Evolutionary conservation across 2,113 vertebrate species (phyloP).

Genomic region (Corythoichthys haematopterus): DNA sequence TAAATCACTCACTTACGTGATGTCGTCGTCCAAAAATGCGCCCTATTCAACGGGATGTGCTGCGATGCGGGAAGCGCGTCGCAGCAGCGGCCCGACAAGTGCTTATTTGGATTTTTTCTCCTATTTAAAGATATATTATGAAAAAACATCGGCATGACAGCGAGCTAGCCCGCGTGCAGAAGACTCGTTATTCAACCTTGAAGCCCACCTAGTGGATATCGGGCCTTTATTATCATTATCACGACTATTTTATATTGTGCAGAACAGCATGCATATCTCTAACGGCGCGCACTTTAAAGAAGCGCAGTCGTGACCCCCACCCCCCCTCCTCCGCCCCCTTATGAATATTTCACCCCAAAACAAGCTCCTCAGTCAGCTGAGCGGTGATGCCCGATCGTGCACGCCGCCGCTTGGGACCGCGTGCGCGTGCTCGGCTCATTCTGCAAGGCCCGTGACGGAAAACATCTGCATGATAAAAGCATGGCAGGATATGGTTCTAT

Average conservation of each 20-base stretch:
- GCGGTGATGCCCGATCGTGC: constrained; percentile 41
- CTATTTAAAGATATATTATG: constrained; percentile 17
- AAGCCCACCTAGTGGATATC: constrained; percentile 19
- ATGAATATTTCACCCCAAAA: constrained; percentile 62
- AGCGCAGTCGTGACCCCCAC: constrained; percentile 46
- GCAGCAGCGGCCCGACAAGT: constrained; percentile 30
- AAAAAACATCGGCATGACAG: constrained; percentile 38
- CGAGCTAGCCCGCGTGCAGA: constrained; percentile 16
- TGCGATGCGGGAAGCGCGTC: constrained; percentile 17
- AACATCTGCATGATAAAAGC: constrained; percentile 46
- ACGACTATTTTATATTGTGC: not conserved
- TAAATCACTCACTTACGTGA: constrained; percentile 23
- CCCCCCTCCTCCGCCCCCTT: constrained; percentile 10
- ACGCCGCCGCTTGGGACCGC: constrained; percentile 1
- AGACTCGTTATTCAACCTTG: constrained; percentile 46
- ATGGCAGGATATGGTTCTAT: not conserved
- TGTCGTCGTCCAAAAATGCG: constrained; percentile 38
- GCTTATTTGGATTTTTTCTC: not conserved
- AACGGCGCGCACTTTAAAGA: constrained; percentile 24
- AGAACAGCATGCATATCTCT: constrained; percentile 16
- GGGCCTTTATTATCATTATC: constrained; percentile 18
- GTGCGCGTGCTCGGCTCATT: not conserved
- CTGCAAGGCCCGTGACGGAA: constrained; percentile 28
- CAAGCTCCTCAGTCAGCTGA: constrained; percentile 60
- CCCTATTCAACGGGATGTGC: constrained; percentile 20